A percentile compares a stretch with the other conserved stretches of the same genome.
phyloP scores from a whole-genome alignment of 2,113 vertebrate genomes.

The Centropristis striata region DNA sequence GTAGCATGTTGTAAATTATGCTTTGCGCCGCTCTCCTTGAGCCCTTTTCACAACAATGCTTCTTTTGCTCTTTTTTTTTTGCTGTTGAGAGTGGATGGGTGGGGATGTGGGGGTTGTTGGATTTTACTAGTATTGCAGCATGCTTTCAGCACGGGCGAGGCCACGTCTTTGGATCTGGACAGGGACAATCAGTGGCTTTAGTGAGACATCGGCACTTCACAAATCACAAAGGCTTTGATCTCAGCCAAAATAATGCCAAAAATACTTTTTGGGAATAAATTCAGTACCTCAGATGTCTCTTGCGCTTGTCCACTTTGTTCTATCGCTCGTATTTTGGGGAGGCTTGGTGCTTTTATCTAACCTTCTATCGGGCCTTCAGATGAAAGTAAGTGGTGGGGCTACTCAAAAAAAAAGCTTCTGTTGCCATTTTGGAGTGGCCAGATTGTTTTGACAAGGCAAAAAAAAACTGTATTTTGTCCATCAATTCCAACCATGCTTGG shows the following conservation, averaged over 20 bases:
- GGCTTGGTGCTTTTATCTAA: slow-evolving; percentile 87
- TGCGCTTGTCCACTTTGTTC: slow-evolving; percentile 85
- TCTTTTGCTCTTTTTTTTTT: slow-evolving; percentile 74
- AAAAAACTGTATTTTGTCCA: slow-evolving; percentile 26
- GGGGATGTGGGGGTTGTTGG: not conserved
- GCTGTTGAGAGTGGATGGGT: slow-evolving; percentile 36
- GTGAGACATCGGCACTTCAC: slow-evolving; percentile 65
- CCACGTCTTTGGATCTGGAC: slow-evolving; percentile 35
- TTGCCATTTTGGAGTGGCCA: slow-evolving; percentile 64
- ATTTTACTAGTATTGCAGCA: slow-evolving; percentile 32
- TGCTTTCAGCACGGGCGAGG: slow-evolving; percentile 62
- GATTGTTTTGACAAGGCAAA: slow-evolving; percentile 55
- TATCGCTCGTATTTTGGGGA: slow-evolving; percentile 77
- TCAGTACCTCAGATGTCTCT: slow-evolving; percentile 86
- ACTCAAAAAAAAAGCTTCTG: slow-evolving; percentile 73
- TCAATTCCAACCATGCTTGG: slow-evolving; percentile 40
- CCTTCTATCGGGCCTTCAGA: slow-evolving; percentile 82
- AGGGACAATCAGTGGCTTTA: slow-evolving; percentile 55
- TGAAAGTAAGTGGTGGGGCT: slow-evolving; percentile 82
- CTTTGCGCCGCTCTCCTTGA: slow-evolving; percentile 45
- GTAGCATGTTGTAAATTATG: slow-evolving; percentile 47
- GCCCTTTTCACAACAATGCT: slow-evolving; percentile 76
- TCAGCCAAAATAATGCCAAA: slow-evolving; percentile 82
- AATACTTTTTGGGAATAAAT: slow-evolving; percentile 77
- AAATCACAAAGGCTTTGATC: slow-evolving; percentile 84